phyloP scores from a whole-genome alignment of 2,113 vertebrate genomes.

The Platycercus adscitus region DNA sequence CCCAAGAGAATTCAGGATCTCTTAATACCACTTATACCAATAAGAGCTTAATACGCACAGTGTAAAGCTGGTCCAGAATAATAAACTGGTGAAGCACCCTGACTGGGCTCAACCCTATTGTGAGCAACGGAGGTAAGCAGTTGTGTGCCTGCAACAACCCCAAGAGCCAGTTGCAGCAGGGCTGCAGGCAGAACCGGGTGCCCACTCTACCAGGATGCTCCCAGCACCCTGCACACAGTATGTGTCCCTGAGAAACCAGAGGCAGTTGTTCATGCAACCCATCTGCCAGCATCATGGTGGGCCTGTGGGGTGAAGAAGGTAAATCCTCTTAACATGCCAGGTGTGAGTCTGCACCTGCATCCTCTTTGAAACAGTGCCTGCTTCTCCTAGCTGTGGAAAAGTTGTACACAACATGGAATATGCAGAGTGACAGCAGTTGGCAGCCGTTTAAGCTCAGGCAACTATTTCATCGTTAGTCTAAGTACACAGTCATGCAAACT shows the following conservation, averaged over 20 bases:
- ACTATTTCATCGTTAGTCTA: conserved; percentile 42
- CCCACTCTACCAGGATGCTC: background rate
- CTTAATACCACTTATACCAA: background rate
- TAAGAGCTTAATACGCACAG: background rate
- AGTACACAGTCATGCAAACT: conserved; percentile 51
- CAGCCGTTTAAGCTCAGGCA: conserved; percentile 33
- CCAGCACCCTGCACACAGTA: background rate
- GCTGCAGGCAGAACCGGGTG: background rate
- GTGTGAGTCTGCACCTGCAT: conserved; percentile 42
- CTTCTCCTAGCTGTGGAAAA: background rate
- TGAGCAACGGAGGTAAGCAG: accelerated
- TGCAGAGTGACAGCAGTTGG: conserved; percentile 31
- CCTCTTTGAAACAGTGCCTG: background rate
- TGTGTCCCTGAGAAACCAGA: accelerated
- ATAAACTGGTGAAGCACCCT: background rate
- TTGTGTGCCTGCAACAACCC: background rate
- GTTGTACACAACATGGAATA: background rate
- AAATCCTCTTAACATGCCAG: background rate
- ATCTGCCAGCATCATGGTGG: background rate
- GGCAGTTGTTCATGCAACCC: background rate
- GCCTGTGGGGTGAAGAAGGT: background rate
- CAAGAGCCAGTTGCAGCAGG: background rate
- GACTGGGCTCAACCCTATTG: background rate
- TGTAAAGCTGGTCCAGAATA: background rate
- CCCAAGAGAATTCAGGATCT: background rate